phyloP scores from a whole-genome alignment of 1,140 invertebrate genomes.

The Proctacanthus coquilletti region DNA sequence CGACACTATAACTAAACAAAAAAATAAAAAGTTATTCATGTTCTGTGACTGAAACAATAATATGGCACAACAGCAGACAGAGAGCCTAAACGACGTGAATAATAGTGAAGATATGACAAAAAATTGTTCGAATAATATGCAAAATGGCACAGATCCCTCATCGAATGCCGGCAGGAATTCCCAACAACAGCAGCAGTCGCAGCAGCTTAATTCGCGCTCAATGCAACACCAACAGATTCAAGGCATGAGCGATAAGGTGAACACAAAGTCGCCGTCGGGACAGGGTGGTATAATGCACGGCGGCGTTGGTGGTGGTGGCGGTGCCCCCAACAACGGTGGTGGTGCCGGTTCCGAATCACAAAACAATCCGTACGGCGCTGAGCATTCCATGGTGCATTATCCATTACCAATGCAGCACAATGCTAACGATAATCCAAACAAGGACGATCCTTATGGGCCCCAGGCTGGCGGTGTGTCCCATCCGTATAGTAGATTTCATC shows the following conservation, averaged over 20 bases:
- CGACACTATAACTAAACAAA: not conserved
- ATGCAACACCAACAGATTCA: not conserved
- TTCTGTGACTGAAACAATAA: constrained; percentile 1
- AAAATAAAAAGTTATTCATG: constrained; percentile 1
- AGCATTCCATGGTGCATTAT: too few species aligned
- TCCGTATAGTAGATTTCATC: constrained; percentile 5
- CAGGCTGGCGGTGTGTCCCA: constrained; percentile 6
- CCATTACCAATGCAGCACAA: too few species aligned
- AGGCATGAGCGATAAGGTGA: constrained; percentile 22
- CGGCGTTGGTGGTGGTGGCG: constrained; percentile 3
- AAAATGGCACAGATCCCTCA: constrained; percentile 2
- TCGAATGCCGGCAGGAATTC: not conserved
- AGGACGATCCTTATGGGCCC: constrained; percentile 21
- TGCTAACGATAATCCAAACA: constrained; percentile 15
- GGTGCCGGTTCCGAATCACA: constrained; percentile 21
- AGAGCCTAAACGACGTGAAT: constrained; percentile 5
- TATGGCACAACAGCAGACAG: constrained; percentile 8
- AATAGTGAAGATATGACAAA: constrained; percentile 3
- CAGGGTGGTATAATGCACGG: constrained; percentile 11
- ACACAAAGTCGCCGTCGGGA: constrained; percentile 27
- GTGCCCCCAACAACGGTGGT: constrained; percentile 12
- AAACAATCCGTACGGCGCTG: too few species aligned
- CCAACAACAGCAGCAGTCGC: not conserved
- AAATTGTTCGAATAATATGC: not conserved
- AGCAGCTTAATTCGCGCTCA: too few species aligned